Conservation (phyloP, 2,797 vertebrate genomes). For the Chelon labrosus region DNA sequence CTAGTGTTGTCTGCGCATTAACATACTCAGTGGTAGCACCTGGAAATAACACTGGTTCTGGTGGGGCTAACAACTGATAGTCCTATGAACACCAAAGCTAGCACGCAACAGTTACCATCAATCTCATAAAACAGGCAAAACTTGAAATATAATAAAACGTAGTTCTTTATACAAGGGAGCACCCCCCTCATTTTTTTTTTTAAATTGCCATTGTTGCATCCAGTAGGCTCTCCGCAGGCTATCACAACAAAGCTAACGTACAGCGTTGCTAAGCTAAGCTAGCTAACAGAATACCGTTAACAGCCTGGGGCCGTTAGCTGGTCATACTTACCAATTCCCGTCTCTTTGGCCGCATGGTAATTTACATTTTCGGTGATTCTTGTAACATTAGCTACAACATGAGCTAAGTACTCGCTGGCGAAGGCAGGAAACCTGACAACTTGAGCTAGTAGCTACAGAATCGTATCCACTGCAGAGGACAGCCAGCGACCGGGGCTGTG, state of each 20-base stretch:
- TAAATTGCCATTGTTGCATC: rapidly evolving
- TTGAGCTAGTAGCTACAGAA: slow-evolving; percentile 23
- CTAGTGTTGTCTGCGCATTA: neutral
- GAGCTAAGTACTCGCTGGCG: slow-evolving; percentile 30
- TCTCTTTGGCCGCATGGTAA: slow-evolving; percentile 70
- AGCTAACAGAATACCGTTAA: slow-evolving; percentile 27
- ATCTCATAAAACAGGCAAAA: neutral
- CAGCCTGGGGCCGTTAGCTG: slow-evolving; percentile 16
- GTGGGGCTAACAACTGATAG: slow-evolving; percentile 42
- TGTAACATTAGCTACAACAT: slow-evolving; percentile 23
- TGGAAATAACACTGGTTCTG: neutral
- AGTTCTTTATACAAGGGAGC: neutral
- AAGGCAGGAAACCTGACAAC: slow-evolving; percentile 6
- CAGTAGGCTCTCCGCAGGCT: slow-evolving; percentile 39
- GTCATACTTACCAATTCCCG: slow-evolving; percentile 79
- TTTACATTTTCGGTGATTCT: slow-evolving; percentile 62
- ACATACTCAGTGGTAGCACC: neutral
- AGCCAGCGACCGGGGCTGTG: slow-evolving; percentile 11
- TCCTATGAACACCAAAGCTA: neutral
- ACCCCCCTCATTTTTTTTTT: neutral
- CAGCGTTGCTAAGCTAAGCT: slow-evolving; percentile 18
- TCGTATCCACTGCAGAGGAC: slow-evolving; percentile 20
- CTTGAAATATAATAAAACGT: neutral
- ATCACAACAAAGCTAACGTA: slow-evolving; percentile 69
- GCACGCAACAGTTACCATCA: neutral